Evolutionary conservation across 2,797 vertebrate species (phyloP), one percentile per base, ranked within the genome.

Genomic region (Sebastes oblongus): DNA sequence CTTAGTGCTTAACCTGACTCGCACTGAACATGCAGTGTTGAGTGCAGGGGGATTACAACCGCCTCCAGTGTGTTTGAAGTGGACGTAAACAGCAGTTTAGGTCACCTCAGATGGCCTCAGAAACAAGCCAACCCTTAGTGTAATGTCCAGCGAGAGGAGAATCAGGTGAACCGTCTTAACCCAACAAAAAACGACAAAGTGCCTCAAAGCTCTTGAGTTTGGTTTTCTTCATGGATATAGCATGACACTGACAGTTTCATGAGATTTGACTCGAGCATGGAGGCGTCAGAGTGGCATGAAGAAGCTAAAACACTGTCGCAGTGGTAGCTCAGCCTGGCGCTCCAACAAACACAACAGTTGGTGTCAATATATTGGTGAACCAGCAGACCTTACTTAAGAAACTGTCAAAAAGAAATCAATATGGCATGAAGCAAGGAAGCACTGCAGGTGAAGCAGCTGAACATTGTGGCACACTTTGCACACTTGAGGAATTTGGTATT

Each of bases 51-150:
- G 78, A 87, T 88, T 83, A 86, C 74, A 79, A 72, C 34, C 32
- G 52, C 27, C 66, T 55, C 60, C 14, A 64, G 71, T 68, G 59
- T 80, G 65, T 86, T 84, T 91, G 81, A 86, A 80, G 82, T 70
- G 12, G 78, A 80, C 3, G 4, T 75, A 69, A 83, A 83, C 77
- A 79, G 74, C 81, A 86, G 60, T 62, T 55, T 46, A 82, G 32
- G 50, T 72, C 42, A 69, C 85, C 84, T 77, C 3, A 9, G 66
- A 75, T 72, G 36, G 72, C 84, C 84, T 77, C 3, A 9, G 66
- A 73, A 86, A 81, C 66, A 66, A 66, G 52, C 58, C 46, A 54
- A 50, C 55, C 59, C 70, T 79, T 22, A 8, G 66, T 25, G 58
- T 76, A 50, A 83, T 72, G 78, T 55, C 14, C 30, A 7, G 58